Evolutionary conservation across 2,888 invertebrate species (phyloP).

Genomic region (Chalcosyrphus nemorum): DNA sequence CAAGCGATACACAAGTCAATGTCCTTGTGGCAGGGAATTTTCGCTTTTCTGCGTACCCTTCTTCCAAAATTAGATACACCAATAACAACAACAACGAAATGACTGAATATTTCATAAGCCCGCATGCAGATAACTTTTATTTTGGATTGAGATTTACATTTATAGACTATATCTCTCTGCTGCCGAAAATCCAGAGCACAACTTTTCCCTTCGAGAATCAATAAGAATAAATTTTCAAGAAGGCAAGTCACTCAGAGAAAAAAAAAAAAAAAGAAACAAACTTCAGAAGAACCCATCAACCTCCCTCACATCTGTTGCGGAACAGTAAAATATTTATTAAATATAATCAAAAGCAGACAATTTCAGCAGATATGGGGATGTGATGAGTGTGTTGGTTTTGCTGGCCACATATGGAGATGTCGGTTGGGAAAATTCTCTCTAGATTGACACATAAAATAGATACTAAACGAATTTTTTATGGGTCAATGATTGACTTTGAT

Average conservation of each 20-base stretch:
- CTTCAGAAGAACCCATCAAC: constrained; percentile 5
- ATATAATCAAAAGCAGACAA: constrained; percentile 47
- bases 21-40: neutral
- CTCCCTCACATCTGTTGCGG: constrained; percentile 22
- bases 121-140: constrained; percentile 23
- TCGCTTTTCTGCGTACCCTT: neutral
- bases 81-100: neutral
- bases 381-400: neutral
- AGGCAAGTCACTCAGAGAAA: neutral
- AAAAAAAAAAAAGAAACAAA: constrained; percentile 4
- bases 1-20: constrained; percentile 3
- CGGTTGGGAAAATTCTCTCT: neutral
- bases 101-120: constrained; percentile 32
- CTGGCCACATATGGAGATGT: constrained; percentile 41
- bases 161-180: constrained; percentile 19
- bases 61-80: neutral
- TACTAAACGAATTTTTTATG: constrained; percentile 24
- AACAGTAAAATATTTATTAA: constrained; percentile 65
- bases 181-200: neutral
- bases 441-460: constrained; percentile 43
- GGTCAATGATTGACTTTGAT: constrained; percentile 20
- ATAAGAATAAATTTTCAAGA: constrained; percentile 9
- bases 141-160: constrained; percentile 2
- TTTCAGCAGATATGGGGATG: constrained; percentile 13
- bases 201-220: neutral